Conservation (phyloP, 2,797 vertebrate species). For the Schizothorax lantsangensis region DNA sequence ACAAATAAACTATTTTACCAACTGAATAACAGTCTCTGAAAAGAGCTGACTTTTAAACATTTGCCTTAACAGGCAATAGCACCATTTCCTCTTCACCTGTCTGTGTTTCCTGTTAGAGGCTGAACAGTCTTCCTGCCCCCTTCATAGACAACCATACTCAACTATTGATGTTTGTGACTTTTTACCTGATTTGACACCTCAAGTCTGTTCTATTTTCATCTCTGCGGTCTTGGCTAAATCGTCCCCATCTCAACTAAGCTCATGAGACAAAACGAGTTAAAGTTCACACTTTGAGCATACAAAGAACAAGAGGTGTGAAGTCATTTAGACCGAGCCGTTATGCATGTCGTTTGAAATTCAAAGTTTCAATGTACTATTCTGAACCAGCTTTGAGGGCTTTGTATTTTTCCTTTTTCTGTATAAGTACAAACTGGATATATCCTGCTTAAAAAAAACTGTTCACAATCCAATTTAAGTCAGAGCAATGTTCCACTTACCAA, state of each 20-base stretch:
- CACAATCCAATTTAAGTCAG: slow-evolving; percentile 1
- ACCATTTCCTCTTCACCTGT: slow-evolving; percentile 56
- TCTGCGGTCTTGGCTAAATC: neutral
- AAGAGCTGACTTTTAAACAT: slow-evolving; percentile 26
- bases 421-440: neutral
- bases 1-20: slow-evolving; percentile 31
- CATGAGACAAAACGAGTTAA: neutral
- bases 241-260: neutral
- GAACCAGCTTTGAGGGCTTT: neutral
- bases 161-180: neutral
- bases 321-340: neutral
- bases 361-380: neutral
- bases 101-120: slow-evolving; percentile 28
- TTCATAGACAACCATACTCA: neutral
- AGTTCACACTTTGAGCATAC: neutral
- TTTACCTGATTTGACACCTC: slow-evolving; percentile 5
- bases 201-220: neutral
- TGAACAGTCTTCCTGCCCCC: slow-evolving; percentile 28
- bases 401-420: neutral
- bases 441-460: neutral
- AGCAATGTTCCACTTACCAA: slow-evolving; percentile 81
- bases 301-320: neutral
- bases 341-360: neutral
- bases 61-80: slow-evolving; percentile 12
- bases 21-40: slow-evolving; percentile 21